Conservation (phyloP, 2,113 vertebrate genomes). For the Colius striatus region DNA sequence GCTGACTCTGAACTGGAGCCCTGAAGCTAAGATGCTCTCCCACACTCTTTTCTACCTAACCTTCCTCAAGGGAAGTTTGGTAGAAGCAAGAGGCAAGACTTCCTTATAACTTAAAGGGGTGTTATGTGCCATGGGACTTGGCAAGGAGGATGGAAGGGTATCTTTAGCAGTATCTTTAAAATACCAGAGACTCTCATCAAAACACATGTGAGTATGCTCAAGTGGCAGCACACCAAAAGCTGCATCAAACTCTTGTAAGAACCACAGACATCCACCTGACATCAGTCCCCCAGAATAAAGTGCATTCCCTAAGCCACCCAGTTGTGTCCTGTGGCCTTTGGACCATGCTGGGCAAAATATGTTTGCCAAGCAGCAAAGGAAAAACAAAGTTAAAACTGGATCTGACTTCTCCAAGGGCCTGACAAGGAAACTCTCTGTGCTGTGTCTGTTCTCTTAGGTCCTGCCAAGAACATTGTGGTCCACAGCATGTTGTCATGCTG, state of each 20-base stretch:
- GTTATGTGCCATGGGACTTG: background rate
- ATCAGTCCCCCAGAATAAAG: background rate
- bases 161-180: background rate
- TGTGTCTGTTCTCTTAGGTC: background rate
- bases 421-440: slow-evolving; percentile 52
- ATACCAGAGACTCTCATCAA: background rate
- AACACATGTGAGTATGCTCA: background rate
- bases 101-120: background rate
- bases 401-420: background rate
- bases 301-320: background rate
- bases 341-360: background rate
- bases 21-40: background rate
- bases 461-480: background rate
- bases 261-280: background rate
- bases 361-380: slow-evolving; percentile 13
- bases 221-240: background rate
- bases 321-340: background rate
- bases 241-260: background rate
- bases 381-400: slow-evolving; percentile 21
- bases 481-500: background rate
- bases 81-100: background rate
- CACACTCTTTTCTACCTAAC: background rate
- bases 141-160: background rate
- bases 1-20: background rate
- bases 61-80: background rate